Evolutionary conservation across 2,113 vertebrate species (phyloP), one percentile per base, ranked within the genome.

Genomic region (Gallinago undulata): DNA sequence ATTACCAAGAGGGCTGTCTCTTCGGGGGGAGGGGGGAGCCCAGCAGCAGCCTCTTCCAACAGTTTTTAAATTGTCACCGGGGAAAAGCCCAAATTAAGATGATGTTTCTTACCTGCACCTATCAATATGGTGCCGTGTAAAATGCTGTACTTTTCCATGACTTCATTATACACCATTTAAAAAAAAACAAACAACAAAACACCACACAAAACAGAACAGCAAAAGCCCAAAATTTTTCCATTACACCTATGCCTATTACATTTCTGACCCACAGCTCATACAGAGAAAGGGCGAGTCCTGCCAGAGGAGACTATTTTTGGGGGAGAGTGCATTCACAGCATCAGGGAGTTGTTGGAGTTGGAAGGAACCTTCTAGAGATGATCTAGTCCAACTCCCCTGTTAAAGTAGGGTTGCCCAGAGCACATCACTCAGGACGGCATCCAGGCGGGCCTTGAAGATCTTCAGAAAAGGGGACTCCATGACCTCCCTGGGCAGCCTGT

Each of bases 61-160:
- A 0, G 47, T 30, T 41, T 48, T 35, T 7, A 31, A 77, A 30
- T 10, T 25, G 25, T 15, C 56, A 31, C 39, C 27, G n/a, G 21
- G 39, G 27, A 70, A 70, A 70, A 89, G 35, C 23, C 27, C 51
- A 48, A 33, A 43, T 8, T 8, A 60, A n/a, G 19, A 37, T 6
- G 28, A 30, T 0, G 0, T 51, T 69, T 75, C 25, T 80, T 55
- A 48, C 3, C 57, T 50, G 9, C 30, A 25, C 7, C 4, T 18
- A 66, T 45, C 7, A 24, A 11, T 14, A 24, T 0, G 2, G 39
- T 45, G 35, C 39, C 0, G 0, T 24, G 39, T n/a, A 60, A 75
- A 60, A 70, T 27, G 25, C n/a, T 30, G n/a, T 21, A n/a, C 19
- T 31, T 57, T 19, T 74, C 19, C 10, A 33, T 13, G 15, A 17